Evolutionary conservation across 2,888 invertebrate genomes (phyloP).

Genomic region (Archips xylosteana): DNA sequence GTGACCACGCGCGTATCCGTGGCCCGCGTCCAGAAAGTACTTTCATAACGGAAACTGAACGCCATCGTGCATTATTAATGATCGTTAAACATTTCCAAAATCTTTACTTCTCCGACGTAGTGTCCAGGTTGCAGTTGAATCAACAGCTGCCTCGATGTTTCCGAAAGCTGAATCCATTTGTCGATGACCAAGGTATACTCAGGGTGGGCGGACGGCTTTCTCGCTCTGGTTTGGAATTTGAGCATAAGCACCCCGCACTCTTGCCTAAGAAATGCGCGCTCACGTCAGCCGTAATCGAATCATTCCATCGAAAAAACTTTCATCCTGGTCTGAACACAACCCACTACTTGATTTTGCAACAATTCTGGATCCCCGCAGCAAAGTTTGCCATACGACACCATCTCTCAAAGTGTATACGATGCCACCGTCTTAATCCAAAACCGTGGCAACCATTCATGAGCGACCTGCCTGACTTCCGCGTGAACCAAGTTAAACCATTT

Average conservation of each 20-base stretch:
- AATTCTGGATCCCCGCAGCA: background rate
- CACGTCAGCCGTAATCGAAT: too few species aligned
- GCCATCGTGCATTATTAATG: background rate
- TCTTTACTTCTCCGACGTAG: too few species aligned
- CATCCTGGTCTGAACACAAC: background rate
- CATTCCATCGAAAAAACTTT: background rate
- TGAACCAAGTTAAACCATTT: background rate
- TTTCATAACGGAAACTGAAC: background rate
- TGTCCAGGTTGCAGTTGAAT: too few species aligned
- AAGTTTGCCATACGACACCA: background rate
- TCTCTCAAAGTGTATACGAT: background rate
- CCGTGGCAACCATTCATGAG: background rate
- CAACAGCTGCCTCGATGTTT: too few species aligned
- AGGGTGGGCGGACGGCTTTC: background rate
- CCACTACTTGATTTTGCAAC: background rate
- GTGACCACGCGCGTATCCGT: too few species aligned
- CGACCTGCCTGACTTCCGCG: background rate
- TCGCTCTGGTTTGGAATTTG: background rate
- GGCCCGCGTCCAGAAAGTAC: too few species aligned
- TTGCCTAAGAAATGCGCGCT: background rate
- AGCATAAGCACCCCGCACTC: background rate
- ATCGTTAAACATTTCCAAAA: background rate
- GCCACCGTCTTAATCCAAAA: background rate
- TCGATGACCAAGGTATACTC: background rate
- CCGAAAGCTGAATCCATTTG: background rate